Base-by-base conservation (phyloP, 2,113 vertebrate species). In the Cyanoramphus novaezelandiae region DNA sequence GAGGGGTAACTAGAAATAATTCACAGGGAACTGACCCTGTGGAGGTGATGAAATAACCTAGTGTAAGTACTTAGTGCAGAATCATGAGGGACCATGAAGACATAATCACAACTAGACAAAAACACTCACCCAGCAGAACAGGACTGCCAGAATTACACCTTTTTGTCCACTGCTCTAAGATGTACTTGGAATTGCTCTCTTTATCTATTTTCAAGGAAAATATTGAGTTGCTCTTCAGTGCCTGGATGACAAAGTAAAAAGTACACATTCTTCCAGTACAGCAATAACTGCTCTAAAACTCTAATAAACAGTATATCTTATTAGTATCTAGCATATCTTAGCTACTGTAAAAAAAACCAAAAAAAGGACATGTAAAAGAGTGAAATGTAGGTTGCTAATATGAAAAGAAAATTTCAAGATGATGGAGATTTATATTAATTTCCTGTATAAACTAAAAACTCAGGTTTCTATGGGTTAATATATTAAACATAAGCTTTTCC, bases 151-250 rank as follows among this genome's bases (percentile, higher is more conserved):
- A 91, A 55, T 95, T 97, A 27, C 97, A 91, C 37, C 93, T 95
- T 88, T 98, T 98, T 53, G 91, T 98, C 99, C 99, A 99, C 52
- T 99, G 98, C 63, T 99, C 95, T 57, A 98, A 80, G 74, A 98
- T 96, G 75, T 83, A 93, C 76, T 95, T 95, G 71, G 98, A 97
- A 77, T 98, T 90, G 35, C 97, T 92, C 13, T 97, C 97, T 64
- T 98, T 95, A 37, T 99, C 98, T 62, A 97, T 97, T 97, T 98
- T 98, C 90, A 99, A 97, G 82, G 98, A 98, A 97, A 98, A 98
- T 25, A 98, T 27, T 6, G 99, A 98, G 41, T 93, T 98, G 59
- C 88, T 98, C 87, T 97, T 95, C 68, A 98, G 91, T 29, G 92
- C 97, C 98, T 98, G 72, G 37, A 57, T 74, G 47, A 83, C 25